Conservation (phyloP, 1,140 invertebrate species). For the Stegodyphus mimosarum region DNA sequence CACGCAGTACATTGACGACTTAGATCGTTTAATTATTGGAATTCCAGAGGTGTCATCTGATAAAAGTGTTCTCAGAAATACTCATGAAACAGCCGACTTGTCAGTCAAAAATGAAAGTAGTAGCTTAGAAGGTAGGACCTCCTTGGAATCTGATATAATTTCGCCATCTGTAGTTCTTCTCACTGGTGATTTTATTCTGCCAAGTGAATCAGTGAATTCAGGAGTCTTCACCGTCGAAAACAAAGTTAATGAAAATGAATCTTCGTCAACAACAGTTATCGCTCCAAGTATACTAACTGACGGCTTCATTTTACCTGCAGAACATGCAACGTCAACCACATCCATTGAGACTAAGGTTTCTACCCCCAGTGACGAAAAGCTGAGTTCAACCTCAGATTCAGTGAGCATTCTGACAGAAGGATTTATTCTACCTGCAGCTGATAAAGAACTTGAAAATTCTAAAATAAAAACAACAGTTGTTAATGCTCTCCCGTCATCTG, state of each 20-base stretch:
- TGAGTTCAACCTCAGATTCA: constrained; percentile 60
- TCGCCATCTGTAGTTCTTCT: constrained; percentile 10
- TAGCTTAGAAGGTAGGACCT: not conserved
- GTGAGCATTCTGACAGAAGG: constrained; percentile 52
- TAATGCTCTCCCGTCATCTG: constrained; percentile 39
- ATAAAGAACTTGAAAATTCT: constrained; percentile 1
- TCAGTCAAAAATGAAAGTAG: not conserved
- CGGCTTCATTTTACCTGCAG: constrained; percentile 28
- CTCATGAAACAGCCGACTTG: not conserved
- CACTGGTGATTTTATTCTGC: constrained; percentile 50
- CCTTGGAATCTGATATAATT: not conserved
- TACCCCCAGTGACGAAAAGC: constrained; percentile 64
- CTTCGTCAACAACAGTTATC: constrained; percentile 64
- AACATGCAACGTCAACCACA: not conserved
- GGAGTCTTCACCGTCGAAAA: not conserved
- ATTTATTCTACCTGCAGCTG: constrained; percentile 47
- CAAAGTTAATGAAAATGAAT: not conserved
- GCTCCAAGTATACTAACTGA: constrained; percentile 51
- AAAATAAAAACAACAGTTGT: constrained; percentile 8
- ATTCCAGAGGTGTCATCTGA: not conserved
- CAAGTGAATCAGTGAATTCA: not conserved
- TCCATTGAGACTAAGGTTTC: constrained; percentile 67
- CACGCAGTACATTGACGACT: not conserved
- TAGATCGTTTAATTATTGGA: constrained; percentile 1
- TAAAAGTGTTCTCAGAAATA: not conserved